Conservation (phyloP, 2,113 vertebrate species). For the Colaptes auratus region DNA sequence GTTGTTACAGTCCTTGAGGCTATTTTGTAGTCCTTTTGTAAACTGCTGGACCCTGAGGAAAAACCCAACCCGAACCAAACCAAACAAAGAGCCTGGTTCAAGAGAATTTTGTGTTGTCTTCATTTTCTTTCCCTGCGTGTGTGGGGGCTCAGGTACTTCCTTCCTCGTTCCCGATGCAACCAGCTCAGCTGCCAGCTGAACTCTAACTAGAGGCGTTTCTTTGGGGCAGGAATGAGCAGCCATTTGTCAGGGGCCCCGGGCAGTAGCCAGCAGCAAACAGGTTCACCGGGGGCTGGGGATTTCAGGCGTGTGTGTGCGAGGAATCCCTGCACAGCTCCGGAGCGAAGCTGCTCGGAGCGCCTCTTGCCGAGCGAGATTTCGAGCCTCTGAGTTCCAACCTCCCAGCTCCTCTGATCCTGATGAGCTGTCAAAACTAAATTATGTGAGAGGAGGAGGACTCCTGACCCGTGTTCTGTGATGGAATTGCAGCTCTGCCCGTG, state of each 20-base stretch:
- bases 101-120: neutral
- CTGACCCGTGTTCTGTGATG: neutral
- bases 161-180: neutral
- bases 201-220: neutral
- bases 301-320: neutral
- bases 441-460: neutral
- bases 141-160: neutral
- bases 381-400: neutral
- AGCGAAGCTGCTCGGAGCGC: neutral
- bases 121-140: neutral
- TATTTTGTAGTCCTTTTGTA: constrained; percentile 43
- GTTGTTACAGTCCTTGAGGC: constrained; percentile 10
- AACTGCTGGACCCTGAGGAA: neutral
- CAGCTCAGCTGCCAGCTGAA: neutral
- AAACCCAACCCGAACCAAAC: neutral
- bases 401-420: neutral
- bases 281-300: neutral
- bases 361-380: neutral
- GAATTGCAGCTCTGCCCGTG: constrained; percentile 12
- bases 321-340: neutral
- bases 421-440: constrained; percentile 17
- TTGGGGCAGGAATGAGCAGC: neutral
- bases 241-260: neutral
- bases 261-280: neutral
- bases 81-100: neutral